Base-by-base conservation (phyloP, 2,888 invertebrate species). In the Mamestra brassicae region DNA sequence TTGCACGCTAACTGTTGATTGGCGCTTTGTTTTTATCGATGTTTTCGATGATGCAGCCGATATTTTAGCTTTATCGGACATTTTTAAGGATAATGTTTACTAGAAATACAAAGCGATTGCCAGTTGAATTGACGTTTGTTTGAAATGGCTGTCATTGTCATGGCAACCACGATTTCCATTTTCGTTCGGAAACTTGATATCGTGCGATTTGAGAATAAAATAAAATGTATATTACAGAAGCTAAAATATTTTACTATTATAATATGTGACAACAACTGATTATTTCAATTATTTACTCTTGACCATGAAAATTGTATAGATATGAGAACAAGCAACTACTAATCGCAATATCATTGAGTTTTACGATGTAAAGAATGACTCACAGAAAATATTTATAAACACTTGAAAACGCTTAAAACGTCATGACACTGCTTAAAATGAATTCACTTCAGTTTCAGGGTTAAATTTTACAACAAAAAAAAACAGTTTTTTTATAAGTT, bases 21-120 rank as follows among this genome's bases (percentile, higher is more conserved):
- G 89, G 0, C 94, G 92, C 79, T 91, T 93, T 0, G 83, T 68
- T 87, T 92, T 92, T 5, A 89, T 26, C 0, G 83, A n/a, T 1
- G 72, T 76, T 87, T 90, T 94, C 3, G 90, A 79, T 5, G 88
- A 55, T 1, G 92, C 91, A 6, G 86, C 86, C 3, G 89, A 91
- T 8, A 74, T 81, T 87, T 92, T 94, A 11, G 88, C 83, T 92
- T 93, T 95, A 85, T 95, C 95, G 66, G 93, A 85, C 94, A 94
- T 94, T 86, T 83, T 88, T 50, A 47, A 6, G 3, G 26, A 10
- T 36, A 38, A 62, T 47, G 34, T 71, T 69, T 76, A 57, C 64
- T 54, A 50, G 36, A 52, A 50, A 45, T 6, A 2, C 57, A n/a
- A 55, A 3, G 1, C 36, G n/a, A 61, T 3, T 45, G 65, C 0